Evolutionary conservation across 2,888 invertebrate genomes (phyloP).

Genomic region (Drosophila yooni): DNA sequence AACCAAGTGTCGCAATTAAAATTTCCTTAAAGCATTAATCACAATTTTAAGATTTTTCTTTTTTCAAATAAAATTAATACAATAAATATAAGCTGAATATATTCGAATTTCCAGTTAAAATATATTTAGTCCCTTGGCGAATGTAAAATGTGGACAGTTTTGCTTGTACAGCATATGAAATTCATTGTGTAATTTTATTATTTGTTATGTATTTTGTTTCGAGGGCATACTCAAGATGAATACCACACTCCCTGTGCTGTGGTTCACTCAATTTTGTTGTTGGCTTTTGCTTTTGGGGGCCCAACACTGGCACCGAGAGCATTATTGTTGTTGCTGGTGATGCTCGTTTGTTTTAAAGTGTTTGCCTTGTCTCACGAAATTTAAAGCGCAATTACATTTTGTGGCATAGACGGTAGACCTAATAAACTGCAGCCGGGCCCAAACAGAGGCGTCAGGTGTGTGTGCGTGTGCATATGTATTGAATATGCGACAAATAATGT

Average conservation of each 20-base stretch:
- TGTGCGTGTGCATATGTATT: conserved; percentile 16
- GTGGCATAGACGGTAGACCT: conserved; percentile 60
- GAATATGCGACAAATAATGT: conserved; percentile 52
- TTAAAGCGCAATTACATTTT: conserved; percentile 75
- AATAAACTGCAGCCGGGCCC: conserved; percentile 44
- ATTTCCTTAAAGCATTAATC: background rate
- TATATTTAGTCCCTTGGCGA: background rate
- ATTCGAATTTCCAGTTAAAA: too few relatives aligned
- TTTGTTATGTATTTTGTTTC: background rate
- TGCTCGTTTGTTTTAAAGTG: conserved; percentile 51
- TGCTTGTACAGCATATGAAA: background rate
- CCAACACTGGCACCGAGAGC: conserved; percentile 14
- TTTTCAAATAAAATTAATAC: background rate
- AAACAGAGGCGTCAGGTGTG: conserved; percentile 18
- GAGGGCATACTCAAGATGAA: background rate
- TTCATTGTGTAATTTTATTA: background rate
- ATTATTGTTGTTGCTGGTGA: conserved; percentile 11
- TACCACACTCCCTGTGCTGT: background rate
- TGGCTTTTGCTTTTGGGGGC: background rate
- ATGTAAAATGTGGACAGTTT: background rate
- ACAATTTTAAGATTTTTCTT: background rate
- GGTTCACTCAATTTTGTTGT: background rate
- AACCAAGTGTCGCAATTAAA: background rate
- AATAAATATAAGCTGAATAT: background rate
- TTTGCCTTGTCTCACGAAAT: conserved; percentile 48